Evolutionary conservation across 2,888 invertebrate species (phyloP).

Genomic region (Orthonevra nobilis): DNA sequence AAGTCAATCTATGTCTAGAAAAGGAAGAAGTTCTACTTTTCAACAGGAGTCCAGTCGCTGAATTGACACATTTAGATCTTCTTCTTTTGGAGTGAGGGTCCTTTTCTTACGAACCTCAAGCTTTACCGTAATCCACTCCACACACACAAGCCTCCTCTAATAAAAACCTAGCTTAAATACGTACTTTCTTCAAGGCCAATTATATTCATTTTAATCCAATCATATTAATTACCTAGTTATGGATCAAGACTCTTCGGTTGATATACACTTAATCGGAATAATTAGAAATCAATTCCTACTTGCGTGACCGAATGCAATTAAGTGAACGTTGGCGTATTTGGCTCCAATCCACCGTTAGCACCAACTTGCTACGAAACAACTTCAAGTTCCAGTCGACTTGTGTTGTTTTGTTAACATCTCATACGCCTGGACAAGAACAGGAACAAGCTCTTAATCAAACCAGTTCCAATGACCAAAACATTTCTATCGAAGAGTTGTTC

Average conservation of each 20-base stretch:
- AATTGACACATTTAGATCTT: no score
- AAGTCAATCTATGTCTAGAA: no score
- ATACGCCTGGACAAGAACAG: constrained; percentile 23
- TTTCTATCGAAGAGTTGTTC: no score
- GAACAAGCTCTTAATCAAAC: constrained; percentile 43
- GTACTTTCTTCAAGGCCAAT: not conserved
- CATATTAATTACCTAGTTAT: not conserved
- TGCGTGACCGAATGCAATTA: constrained; percentile 9
- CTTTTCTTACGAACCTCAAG: no score
- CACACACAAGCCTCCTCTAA: no score
- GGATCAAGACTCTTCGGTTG: not conserved
- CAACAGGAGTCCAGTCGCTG: no score
- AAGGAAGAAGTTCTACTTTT: no score
- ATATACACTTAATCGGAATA: not conserved
- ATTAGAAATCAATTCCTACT: not conserved
- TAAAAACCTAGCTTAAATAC: no score
- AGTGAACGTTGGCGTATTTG: not conserved
- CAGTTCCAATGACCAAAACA: no score
- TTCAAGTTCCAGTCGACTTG: constrained; percentile 11
- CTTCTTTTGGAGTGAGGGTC: no score
- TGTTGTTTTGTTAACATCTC: not conserved
- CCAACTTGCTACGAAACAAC: not conserved
- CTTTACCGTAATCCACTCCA: no score
- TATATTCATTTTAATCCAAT: not conserved
- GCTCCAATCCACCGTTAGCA: constrained; percentile 14